These are phyloP conservation scores for Dichetophora obliterata DNA, from an alignment of 2,888 invertebrate genomes.

Conservation along the genomic window DNA sequence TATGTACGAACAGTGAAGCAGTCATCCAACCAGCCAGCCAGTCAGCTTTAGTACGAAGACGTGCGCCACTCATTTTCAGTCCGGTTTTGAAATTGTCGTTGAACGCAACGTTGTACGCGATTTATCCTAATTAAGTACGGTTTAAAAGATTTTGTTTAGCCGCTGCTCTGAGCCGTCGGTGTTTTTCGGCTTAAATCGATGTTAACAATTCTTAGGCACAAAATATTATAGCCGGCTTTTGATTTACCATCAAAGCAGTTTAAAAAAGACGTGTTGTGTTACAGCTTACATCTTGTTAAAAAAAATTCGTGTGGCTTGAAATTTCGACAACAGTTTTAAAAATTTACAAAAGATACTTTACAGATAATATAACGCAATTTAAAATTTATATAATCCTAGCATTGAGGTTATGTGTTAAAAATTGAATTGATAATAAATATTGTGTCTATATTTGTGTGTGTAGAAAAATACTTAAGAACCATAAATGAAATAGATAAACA, in stretches of 20 bases:
- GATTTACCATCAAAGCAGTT: background rate
- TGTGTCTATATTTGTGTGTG: background rate
- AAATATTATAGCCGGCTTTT: constrained; percentile 11
- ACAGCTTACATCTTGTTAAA: no score
- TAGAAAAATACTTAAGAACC: background rate
- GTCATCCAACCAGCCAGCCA: constrained; percentile 32
- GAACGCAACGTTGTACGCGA: constrained; percentile 49
- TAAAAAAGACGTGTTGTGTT: background rate
- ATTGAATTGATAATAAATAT: background rate
- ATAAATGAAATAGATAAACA: background rate
- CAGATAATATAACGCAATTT: background rate
- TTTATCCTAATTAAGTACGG: constrained; percentile 7
- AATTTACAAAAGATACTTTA: background rate
- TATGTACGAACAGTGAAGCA: constrained; percentile 9
- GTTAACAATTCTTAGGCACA: constrained; percentile 6
- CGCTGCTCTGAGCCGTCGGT: constrained; percentile 22
- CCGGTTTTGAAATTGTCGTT: constrained; percentile 64
- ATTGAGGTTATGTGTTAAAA: constrained; percentile 10
- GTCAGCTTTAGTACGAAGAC: constrained; percentile 39
- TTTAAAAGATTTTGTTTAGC: background rate
- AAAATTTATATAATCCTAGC: background rate
- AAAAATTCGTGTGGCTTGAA: background rate
- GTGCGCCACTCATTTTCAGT: constrained; percentile 59
- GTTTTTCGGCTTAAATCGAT: background rate
- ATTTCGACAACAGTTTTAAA: background rate